Evolutionary conservation across 1,140 invertebrate species (phyloP).

Genomic region (Formica selysi): DNA sequence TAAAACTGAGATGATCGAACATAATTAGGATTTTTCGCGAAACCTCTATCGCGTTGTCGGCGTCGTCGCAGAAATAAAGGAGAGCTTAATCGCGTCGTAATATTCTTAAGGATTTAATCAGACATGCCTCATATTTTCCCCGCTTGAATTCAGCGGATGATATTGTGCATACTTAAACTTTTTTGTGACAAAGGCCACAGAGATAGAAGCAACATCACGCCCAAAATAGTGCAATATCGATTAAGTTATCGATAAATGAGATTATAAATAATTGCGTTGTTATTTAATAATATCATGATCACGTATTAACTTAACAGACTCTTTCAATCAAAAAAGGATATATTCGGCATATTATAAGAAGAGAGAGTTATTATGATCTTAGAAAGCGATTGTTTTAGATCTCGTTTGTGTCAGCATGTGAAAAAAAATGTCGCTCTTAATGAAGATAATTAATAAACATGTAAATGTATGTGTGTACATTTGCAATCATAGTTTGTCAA

Average conservation of each 20-base stretch:
- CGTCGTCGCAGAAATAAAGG: not conserved
- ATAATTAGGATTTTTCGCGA: not conserved
- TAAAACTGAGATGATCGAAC: not conserved
- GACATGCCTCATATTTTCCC: conserved; percentile 8
- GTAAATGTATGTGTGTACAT: not conserved
- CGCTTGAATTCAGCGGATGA: not conserved
- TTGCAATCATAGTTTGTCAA: not conserved
- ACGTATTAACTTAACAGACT: not conserved
- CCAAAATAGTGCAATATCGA: too few species aligned
- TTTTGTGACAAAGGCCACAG: not conserved
- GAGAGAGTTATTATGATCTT: not conserved
- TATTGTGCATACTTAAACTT: conserved; percentile 22
- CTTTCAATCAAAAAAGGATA: not conserved
- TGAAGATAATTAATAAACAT: conserved; percentile 2
- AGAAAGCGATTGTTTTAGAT: conserved; percentile 3
- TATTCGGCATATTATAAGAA: not conserved
- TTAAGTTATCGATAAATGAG: not conserved
- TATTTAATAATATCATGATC: not conserved
- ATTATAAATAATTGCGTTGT: conserved; percentile 58
- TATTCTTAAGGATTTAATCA: conserved; percentile 38
- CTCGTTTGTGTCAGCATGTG: not conserved
- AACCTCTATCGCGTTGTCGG: not conserved
- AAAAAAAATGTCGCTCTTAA: not conserved
- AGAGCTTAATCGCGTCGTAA: not conserved
- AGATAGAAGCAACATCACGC: not conserved